Conservation (phyloP, 1,140 invertebrate species). For the Pogonomyrmex californicus region DNA sequence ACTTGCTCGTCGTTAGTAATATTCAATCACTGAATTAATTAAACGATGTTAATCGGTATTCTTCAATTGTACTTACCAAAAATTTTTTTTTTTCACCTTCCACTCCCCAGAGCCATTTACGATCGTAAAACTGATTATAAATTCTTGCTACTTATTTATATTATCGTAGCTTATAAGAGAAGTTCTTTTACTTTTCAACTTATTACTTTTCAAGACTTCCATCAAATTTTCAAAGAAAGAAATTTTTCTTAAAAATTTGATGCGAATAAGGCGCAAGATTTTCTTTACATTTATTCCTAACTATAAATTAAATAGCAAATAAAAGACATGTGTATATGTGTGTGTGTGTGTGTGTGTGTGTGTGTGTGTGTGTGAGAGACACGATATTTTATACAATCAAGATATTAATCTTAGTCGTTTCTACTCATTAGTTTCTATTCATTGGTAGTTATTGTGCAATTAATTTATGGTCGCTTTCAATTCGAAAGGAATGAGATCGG, state of each 20-base stretch:
- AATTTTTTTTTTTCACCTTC: slow-evolving; percentile 3
- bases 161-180: background rate
- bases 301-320: too few relatives aligned
- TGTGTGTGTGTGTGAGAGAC: background rate
- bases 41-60: slow-evolving; percentile 49
- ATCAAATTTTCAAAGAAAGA: slow-evolving; percentile 23
- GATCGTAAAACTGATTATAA: slow-evolving; percentile 38
- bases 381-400: background rate
- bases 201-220: slow-evolving; percentile 26
- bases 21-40: slow-evolving; percentile 59
- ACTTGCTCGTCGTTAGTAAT: slow-evolving; percentile 33
- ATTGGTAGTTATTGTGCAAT: background rate
- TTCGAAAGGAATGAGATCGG: background rate
- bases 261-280: background rate
- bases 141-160: slow-evolving; percentile 38
- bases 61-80: background rate
- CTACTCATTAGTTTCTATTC: background rate
- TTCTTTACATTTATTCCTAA: background rate
- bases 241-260: background rate
- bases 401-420: background rate
- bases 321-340: too few relatives aligned
- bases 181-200: background rate
- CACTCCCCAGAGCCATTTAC: background rate
- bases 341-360: too few relatives aligned
- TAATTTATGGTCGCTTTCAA: background rate